Base-by-base conservation (phyloP, 2,797 vertebrate species). In the Labroides dimidiatus region DNA sequence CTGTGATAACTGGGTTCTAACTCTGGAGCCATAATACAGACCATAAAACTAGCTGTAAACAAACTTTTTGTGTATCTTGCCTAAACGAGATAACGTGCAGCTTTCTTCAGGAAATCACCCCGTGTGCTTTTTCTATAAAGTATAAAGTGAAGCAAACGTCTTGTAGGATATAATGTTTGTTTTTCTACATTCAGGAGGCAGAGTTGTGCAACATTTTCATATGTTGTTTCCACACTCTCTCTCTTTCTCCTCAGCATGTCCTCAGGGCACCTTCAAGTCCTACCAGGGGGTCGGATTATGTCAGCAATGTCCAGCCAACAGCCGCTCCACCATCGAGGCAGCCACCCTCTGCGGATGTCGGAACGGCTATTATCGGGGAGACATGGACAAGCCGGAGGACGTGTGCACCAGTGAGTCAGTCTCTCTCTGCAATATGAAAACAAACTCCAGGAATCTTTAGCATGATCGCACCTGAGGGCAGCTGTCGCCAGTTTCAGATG, bases 201-300 rank as follows among this genome's bases (percentile, higher is more conserved):
- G 53, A 44, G 4, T 60, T 64, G 5, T 62, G 20, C 20, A 0
- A 12, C 15, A 45, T 42, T 44, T 42, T 17, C 5, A 10, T 54
- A 51, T 27, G 19, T 47, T 48, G 37, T 37, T n/a, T 12, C 12
- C 10, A 17, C 36, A 52, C 16, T 8, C 16, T 57, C n/a, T n/a
- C 48, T 73, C 43, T 57, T 51, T 91, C 75, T 27, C 4, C 7
- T 0, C 92, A 98, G 97, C 96, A n/a, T 98, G 97, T 77, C 96
- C 96, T 30, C 95, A 93, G 2, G 97, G 96, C 75, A 98, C 94
- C 3, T 98, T 98, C 91, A 98, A 97, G 87, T 96, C 96, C 17
- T 94, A 82, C 86, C 97, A 97, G 87, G 96, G 96, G 0, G 55
- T 87, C 0, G 96, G 96, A 64, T 84, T 94, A 56, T 98, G 97